Evolutionary conservation across 2,113 vertebrate genomes (phyloP).

Genomic region (Lophotis ruficrista): DNA sequence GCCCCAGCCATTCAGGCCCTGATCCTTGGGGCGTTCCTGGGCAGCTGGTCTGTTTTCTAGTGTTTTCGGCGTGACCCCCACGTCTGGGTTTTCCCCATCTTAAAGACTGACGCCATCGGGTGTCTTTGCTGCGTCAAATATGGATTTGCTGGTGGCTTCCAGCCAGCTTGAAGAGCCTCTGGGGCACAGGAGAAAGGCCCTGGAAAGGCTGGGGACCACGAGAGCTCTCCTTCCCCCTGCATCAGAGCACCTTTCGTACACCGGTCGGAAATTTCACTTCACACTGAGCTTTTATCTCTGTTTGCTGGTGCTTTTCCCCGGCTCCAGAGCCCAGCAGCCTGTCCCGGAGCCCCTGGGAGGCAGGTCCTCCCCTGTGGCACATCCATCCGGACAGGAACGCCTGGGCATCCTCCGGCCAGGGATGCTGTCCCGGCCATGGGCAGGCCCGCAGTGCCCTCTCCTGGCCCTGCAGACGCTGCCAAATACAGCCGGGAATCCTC

Average conservation of each 20-base stretch:
- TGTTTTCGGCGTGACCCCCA: not conserved
- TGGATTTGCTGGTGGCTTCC: not conserved
- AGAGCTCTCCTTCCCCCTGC: not conserved
- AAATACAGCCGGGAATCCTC: not conserved
- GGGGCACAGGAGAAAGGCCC: not conserved
- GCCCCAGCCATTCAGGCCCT: not conserved
- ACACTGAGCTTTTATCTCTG: not conserved
- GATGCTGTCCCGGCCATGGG: not conserved
- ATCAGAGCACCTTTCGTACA: not conserved
- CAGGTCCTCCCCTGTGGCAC: not conserved
- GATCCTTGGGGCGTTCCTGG: not conserved
- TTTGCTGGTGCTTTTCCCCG: not conserved
- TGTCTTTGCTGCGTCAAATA: not conserved
- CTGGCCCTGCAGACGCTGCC: not conserved
- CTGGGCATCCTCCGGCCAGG: not conserved
- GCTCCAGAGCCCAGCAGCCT: not conserved
- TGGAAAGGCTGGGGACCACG: not conserved
- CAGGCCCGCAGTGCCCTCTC: slow-evolving; percentile 51
- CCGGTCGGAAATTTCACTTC: rapidly evolving
- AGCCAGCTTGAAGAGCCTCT: not conserved
- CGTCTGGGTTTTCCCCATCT: slow-evolving; percentile 2
- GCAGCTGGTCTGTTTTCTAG: not conserved
- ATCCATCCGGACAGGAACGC: not conserved
- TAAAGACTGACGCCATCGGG: not conserved
- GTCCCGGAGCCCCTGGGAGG: not conserved